phyloP scores from a whole-genome alignment of 2,113 vertebrate genomes.

The Microtus oregoni region DNA sequence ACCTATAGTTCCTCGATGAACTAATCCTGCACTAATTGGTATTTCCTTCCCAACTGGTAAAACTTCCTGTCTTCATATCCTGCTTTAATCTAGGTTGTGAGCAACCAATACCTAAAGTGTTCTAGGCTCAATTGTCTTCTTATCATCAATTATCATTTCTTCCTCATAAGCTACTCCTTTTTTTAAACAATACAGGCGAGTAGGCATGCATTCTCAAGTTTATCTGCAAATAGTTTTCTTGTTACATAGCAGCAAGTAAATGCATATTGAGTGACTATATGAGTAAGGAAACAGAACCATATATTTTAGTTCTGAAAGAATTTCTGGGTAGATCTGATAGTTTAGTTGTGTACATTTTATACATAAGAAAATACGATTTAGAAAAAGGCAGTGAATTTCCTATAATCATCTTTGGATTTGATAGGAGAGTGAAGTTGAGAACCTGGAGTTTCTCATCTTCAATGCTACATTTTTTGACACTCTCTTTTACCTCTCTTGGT shows the following conservation, averaged over 20 bases:
- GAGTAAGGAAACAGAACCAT: not conserved
- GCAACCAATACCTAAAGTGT: not conserved
- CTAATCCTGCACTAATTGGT: not conserved
- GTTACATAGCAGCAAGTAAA: not conserved
- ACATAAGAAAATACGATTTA: not conserved
- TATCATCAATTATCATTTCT: not conserved
- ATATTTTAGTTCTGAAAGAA: not conserved
- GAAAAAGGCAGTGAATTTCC: not conserved
- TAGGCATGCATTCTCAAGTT: not conserved
- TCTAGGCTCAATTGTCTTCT: not conserved
- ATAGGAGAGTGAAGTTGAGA: not conserved
- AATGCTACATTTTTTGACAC: not conserved
- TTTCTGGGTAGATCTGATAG: not conserved
- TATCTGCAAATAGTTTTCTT: not conserved
- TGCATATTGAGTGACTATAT: not conserved
- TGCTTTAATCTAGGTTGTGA: not conserved
- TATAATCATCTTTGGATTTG: not conserved
- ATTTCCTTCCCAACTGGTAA: not conserved
- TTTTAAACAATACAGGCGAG: not conserved
- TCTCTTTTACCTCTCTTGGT: not conserved
- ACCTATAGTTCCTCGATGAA: not conserved
- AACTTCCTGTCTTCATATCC: not conserved
- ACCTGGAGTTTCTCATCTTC: constrained; percentile 2
- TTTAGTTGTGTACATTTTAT: not conserved
- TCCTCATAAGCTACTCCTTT: not conserved